A percentile compares a stretch with the other conserved stretches of the same genome.
Conservation (phyloP, 2,113 vertebrate species). For the Speoplatyrhinus poulsoni region DNA sequence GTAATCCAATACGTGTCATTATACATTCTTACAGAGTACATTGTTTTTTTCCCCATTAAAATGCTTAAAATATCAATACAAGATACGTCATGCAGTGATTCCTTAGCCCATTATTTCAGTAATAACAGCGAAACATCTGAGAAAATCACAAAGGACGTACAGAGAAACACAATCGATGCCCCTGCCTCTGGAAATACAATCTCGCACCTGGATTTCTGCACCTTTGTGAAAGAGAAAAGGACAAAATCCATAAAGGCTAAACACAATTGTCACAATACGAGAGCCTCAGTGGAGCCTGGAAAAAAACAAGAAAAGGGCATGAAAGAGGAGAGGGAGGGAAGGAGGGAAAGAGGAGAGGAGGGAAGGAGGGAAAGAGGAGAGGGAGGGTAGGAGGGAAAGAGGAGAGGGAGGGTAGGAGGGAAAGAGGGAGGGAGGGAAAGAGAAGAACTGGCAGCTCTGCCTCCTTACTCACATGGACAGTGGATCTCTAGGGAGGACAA, state of each 20-base stretch:
- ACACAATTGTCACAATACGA: slow-evolving; percentile 78
- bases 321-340: slow-evolving; percentile 9
- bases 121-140: slow-evolving; percentile 45
- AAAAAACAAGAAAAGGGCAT: slow-evolving; percentile 43
- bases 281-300: slow-evolving; percentile 72
- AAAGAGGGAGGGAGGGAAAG: slow-evolving; percentile 36
- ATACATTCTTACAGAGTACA: background rate
- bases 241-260: slow-evolving; percentile 70
- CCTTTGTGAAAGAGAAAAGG: slow-evolving; percentile 34
- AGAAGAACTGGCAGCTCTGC: slow-evolving; percentile 60
- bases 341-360: slow-evolving; percentile 40
- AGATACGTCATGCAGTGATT: slow-evolving; percentile 24
- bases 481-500: slow-evolving; percentile 70
- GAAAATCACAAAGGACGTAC: slow-evolving; percentile 45
- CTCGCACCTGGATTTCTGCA: slow-evolving; percentile 51
- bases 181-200: slow-evolving; percentile 47
- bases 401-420: background rate
- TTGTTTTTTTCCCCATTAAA: background rate
- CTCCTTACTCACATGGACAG: slow-evolving; percentile 72
- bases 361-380: slow-evolving; percentile 36
- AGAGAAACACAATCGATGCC: slow-evolving; percentile 52
- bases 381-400: too few relatives aligned
- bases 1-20: background rate
- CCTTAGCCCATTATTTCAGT: slow-evolving; percentile 35
- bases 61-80: slow-evolving; percentile 23